A percentile compares a stretch with the other conserved stretches of the same genome.
Conservation (phyloP, 2,113 vertebrate genomes). For the Artemisiospiza belli region DNA sequence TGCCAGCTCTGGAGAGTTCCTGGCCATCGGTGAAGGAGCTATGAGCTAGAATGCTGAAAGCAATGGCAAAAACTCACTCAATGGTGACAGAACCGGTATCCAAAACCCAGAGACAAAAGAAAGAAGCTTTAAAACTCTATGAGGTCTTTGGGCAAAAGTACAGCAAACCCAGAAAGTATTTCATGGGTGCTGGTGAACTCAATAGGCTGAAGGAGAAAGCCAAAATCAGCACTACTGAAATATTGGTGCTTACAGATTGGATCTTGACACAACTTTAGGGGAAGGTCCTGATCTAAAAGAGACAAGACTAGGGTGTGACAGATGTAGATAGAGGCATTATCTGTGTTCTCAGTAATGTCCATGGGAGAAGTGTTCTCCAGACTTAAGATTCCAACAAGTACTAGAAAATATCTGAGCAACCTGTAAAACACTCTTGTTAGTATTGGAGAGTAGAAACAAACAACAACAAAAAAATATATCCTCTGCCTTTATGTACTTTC, state of each 20-base stretch:
- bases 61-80: background rate
- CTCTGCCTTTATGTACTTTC: background rate
- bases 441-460: background rate
- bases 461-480: fast-evolving
- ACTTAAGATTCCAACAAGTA: background rate
- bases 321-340: background rate
- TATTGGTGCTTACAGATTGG: background rate
- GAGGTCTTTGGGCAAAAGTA: background rate
- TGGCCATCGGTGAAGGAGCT: background rate
- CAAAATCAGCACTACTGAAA: background rate
- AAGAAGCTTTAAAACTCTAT: background rate
- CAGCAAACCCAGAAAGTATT: background rate
- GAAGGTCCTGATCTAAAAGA: background rate
- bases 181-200: background rate
- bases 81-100: background rate
- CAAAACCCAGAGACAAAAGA: background rate
- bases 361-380: background rate
- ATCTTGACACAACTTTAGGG: background rate
- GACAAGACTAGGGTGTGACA: background rate
- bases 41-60: background rate
- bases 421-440: background rate
- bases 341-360: background rate
- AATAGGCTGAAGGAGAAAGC: background rate
- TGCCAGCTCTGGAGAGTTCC: background rate
- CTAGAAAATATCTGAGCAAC: background rate